phyloP scores from a whole-genome alignment of 2,888 invertebrate genomes.

The Schizotus pectinicornis region DNA sequence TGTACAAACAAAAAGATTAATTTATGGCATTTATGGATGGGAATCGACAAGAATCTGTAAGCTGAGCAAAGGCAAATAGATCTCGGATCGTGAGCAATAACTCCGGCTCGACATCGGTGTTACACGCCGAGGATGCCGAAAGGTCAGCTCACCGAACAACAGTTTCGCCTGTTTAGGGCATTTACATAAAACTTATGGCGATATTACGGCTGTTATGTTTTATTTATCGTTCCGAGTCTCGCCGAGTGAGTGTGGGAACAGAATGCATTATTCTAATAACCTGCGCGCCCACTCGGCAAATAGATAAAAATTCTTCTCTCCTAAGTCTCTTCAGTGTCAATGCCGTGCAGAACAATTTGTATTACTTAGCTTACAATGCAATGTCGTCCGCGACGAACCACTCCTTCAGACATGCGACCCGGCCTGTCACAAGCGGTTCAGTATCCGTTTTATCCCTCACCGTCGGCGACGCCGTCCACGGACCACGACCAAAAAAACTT shows the following conservation, averaged over 20 bases:
- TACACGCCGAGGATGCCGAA: constrained; percentile 15
- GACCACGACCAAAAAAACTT: too few species aligned
- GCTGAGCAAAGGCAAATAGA: too few species aligned
- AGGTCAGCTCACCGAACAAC: constrained; percentile 19
- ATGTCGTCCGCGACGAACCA: constrained; percentile 26
- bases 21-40: too few species aligned
- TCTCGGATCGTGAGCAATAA: constrained; percentile 18
- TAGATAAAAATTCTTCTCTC: constrained; percentile 36
- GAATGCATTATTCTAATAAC: constrained; percentile 41
- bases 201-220: constrained; percentile 34
- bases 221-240: constrained; percentile 33
- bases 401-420: constrained; percentile 20
- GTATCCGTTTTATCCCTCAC: too few species aligned
- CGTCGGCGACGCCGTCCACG: too few species aligned
- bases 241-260: constrained; percentile 40
- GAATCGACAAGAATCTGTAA: too few species aligned
- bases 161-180: constrained; percentile 23
- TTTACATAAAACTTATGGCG: constrained; percentile 30
- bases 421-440: too few species aligned
- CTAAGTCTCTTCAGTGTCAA: constrained; percentile 35
- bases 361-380: constrained; percentile 26
- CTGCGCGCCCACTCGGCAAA: constrained; percentile 40
- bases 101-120: constrained; percentile 9
- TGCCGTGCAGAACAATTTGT: constrained; percentile 35
- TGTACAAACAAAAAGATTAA: too few species aligned